Evolutionary conservation across 2,888 invertebrate genomes (phyloP), one percentile per base, ranked within the genome.

Genomic region (Doris montereyensis): DNA sequence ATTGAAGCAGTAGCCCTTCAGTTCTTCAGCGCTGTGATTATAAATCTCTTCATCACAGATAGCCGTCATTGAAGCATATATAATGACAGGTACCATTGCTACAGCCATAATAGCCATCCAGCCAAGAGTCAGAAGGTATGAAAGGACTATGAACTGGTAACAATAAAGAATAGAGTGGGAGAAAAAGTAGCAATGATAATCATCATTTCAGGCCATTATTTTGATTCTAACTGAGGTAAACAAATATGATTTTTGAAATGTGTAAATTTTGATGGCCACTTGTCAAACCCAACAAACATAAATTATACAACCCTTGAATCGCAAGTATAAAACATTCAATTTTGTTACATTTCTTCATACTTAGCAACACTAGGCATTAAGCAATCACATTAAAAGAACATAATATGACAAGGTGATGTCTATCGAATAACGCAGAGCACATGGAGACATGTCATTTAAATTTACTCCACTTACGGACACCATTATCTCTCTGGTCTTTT

Each of bases 41-140:
- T 88, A 88, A 24, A 90, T 86, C 80, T 91, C 89, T 17, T 85
- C 82, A 34, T 82, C 78, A 84, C 91, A 91, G 52, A 90, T 86
- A 52, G 89, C 87, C 28, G 77, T 76, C 52, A 90, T 80, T 82
- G 88, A 87, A 67, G 87, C 80, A 81, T 88, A 91, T n/a, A 87
- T 75, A 8, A 91, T 81, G 58, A 91, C 86, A 3, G 90, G 88
- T 21, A 91, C 84, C 58, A 89, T 86, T 10, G 84, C 82, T 5
- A 87, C 81, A 3, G 88, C 85, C 52, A 87, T 82, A 24, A 91
- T 85, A 17, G 84, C 84, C 78, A 90, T 83, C 91, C 91, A 91
- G 8, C 83, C 85, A 28, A 90, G 79, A 82, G 90, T 89, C 79
- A 91, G 78, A 3, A 91, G 71, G 84, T 89, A 91, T 0, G 90